phyloP scores from a whole-genome alignment of 2,113 vertebrate species.

The Pundamilia nyererei region DNA sequence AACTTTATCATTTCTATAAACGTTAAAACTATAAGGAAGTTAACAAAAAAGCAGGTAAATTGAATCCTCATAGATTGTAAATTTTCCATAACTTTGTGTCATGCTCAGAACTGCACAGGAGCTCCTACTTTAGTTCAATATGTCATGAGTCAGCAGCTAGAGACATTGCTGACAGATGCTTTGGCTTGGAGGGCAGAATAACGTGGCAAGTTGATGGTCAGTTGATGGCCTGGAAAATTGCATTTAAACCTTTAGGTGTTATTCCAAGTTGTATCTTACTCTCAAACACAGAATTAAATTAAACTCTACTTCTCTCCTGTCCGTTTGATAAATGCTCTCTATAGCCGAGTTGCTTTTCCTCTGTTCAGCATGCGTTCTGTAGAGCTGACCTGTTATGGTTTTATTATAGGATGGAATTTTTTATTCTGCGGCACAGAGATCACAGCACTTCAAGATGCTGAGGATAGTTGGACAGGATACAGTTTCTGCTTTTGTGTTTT shows the following conservation, averaged over 20 bases:
- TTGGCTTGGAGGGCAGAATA: slow-evolving; percentile 46
- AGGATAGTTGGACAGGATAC: not conserved
- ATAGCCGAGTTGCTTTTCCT: not conserved
- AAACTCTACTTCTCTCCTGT: slow-evolving; percentile 38
- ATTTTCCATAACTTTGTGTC: not conserved
- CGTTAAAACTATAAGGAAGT: not conserved
- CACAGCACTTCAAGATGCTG: not conserved
- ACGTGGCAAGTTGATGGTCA: slow-evolving; percentile 65
- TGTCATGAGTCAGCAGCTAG: slow-evolving; percentile 53
- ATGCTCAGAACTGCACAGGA: not conserved
- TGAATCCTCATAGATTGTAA: not conserved
- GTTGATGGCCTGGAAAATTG: slow-evolving; percentile 76
- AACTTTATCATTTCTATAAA: slow-evolving; percentile 11
- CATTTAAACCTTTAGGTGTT: slow-evolving; percentile 72
- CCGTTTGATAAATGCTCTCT: slow-evolving; percentile 48
- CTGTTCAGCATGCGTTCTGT: not conserved
- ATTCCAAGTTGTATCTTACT: slow-evolving; percentile 58
- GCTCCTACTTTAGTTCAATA: not conserved
- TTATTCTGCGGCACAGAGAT: not conserved
- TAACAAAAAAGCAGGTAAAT: not conserved
- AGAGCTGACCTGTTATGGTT: slow-evolving; percentile 3
- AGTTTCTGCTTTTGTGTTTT: not conserved
- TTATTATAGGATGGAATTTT: not conserved
- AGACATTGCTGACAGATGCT: slow-evolving; percentile 45
- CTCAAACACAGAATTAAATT: slow-evolving; percentile 63